A percentile compares a stretch with the other conserved stretches of the same genome.
Conservation (phyloP, 2,888 invertebrate species). For the Tetheella fluctuosa region DNA sequence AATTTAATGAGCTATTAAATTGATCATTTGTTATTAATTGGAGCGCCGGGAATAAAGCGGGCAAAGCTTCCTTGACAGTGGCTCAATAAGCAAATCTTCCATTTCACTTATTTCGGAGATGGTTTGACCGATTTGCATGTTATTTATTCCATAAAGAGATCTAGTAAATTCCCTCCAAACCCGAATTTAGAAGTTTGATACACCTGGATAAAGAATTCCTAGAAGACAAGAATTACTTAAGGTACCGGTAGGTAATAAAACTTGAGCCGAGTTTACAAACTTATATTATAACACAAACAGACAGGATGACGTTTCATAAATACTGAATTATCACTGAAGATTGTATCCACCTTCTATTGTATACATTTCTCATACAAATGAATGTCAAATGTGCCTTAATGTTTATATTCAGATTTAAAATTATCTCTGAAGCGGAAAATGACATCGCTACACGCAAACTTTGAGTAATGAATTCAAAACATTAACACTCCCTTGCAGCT, state of each 20-base stretch:
- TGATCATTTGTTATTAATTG: too few species aligned
- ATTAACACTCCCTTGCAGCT: constrained; percentile 11
- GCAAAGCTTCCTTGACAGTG: too few species aligned
- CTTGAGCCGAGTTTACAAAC: neutral
- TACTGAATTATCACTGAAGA: neutral
- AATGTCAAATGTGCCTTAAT: neutral
- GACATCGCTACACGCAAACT: constrained; percentile 8
- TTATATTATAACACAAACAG: neutral
- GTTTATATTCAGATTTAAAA: neutral
- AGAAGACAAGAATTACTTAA: neutral
- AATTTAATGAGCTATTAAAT: too few species aligned
- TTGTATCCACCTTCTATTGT: neutral
- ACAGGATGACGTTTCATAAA: constrained; percentile 5
- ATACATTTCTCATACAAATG: neutral
- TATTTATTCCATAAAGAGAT: too few species aligned
- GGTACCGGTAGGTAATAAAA: constrained; percentile 2
- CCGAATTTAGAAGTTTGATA: too few species aligned
- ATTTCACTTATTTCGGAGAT: neutral
- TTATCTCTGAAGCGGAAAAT: constrained; percentile 4
- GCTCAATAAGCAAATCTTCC: too few species aligned
- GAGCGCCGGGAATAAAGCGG: too few species aligned
- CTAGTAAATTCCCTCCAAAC: too few species aligned
- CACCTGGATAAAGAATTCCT: neutral
- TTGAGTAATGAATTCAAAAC: constrained; percentile 13
- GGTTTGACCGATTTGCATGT: too few species aligned